Evolutionary conservation across 2,113 vertebrate genomes (phyloP), one percentile per base, ranked within the genome.

Genomic region (Perca fluviatilis): DNA sequence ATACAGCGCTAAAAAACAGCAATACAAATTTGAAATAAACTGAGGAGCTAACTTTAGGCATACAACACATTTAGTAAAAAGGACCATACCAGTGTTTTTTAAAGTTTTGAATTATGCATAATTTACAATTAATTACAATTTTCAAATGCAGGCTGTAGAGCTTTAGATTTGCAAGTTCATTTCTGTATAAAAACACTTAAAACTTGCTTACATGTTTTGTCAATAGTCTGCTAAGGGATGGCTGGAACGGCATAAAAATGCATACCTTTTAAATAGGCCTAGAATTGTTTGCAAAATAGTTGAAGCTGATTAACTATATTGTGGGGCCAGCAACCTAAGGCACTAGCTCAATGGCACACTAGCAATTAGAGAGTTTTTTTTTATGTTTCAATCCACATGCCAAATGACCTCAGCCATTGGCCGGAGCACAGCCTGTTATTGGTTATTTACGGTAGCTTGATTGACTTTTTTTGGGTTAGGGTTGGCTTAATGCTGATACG

Each of bases 61-160:
- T 46, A 15, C 12, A 43, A 47, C 46, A 65, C n/a, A 25, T 10
- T 47, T 36, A 21, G 16, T 62, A 40, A 5, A 21, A 62, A 16
- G 10, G 0, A 43, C 40, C 40, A 43, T 43, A 62, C 10, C n/a
- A 46, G 19, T n/a, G 11, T 23, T 64, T 43, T 63, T 43, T 19
- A 16, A 61, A 40, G 40, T 65, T 46, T 65, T 65, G n/a, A 46
- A 65, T 46, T n/a, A 25, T n/a, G 19, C 61, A 63, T 23, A 65
- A 1, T n/a, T 43, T 6, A 23, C 36, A 64, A 36, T 36, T 11
- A 43, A 43, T 60, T 25, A 27, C 14, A 5, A 1, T 60, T n/a
- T 64, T 2, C 3, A 46, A 46, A 46, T 7, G 62, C 36, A 43
- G 2, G 36, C 36, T 21, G 18, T 43, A 43, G 36, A n/a, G 19